These are phyloP conservation scores for Mobula hypostoma DNA, from an alignment of 2,113 vertebrate genomes.

Conservation along the genomic window DNA sequence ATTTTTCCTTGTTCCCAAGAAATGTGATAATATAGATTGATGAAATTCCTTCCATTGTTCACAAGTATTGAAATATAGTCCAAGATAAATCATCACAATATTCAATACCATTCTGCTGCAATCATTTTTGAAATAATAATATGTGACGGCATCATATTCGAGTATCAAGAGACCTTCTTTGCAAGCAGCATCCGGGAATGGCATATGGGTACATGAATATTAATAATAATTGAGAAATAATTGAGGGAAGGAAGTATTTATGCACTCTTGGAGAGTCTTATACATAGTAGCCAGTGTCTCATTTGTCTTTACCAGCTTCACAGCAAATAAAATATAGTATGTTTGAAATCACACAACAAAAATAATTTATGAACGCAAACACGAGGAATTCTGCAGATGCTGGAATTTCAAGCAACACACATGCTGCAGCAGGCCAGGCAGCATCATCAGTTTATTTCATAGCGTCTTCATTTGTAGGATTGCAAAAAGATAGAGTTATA, in stretches of 20 bases:
- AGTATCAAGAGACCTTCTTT: conserved; percentile 9
- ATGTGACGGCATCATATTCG: neutral
- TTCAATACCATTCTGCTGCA: neutral
- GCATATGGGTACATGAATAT: neutral
- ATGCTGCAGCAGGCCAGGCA: too few relatives aligned
- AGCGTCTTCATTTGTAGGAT: neutral
- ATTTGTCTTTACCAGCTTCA: too few relatives aligned
- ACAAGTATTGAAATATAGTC: neutral
- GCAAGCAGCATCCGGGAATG: neutral
- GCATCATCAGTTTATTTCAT: neutral
- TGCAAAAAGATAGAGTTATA: neutral
- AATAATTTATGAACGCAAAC: neutral
- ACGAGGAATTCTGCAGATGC: too few relatives aligned
- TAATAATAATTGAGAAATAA: conserved; percentile 8
- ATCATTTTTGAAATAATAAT: conserved; percentile 2
- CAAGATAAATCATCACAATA: neutral
- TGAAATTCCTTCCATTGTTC: neutral
- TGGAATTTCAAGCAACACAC: too few relatives aligned
- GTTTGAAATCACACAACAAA: neutral
- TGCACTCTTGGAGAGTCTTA: neutral
- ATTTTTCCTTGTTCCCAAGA: neutral
- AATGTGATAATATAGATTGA: neutral
- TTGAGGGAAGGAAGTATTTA: conserved; percentile 19
- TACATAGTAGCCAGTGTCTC: too few relatives aligned
- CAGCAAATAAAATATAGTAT: neutral